Percentiles rank a stretch among this genome's conserved stretches.
These are phyloP conservation scores for Rhabdornis inornatus DNA, from an alignment of 2,113 vertebrate species.

Conservation along the genomic window DNA sequence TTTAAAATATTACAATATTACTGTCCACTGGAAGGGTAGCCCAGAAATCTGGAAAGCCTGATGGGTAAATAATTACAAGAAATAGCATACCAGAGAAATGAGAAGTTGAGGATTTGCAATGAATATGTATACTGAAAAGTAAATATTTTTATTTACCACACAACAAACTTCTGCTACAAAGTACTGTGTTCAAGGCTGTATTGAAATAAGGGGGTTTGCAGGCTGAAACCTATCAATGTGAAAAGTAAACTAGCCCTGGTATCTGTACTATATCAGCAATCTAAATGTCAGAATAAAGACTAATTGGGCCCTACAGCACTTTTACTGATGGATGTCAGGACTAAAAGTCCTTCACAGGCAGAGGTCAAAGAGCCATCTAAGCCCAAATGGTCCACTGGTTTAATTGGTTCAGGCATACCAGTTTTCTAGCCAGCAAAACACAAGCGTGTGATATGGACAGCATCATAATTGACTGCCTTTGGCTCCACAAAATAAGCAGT, in stretches of 20 bases:
- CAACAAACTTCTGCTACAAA: background rate
- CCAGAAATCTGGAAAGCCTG: background rate
- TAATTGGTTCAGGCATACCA: slow-evolving; percentile 12
- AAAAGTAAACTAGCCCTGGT: background rate
- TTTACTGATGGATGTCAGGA: background rate
- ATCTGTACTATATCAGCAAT: background rate
- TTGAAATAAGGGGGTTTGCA: background rate
- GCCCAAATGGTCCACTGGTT: background rate
- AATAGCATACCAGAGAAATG: background rate
- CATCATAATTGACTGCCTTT: background rate
- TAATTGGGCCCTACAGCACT: slow-evolving; percentile 7
- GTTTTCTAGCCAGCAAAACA: background rate
- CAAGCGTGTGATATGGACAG: background rate
- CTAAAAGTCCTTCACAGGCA: background rate
- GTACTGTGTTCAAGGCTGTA: background rate
- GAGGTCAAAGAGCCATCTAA: slow-evolving; percentile 22
- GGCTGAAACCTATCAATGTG: background rate
- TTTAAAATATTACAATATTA: background rate
- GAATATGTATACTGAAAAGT: background rate
- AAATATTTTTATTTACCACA: background rate
- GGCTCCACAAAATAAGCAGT: background rate
- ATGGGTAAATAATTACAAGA: background rate
- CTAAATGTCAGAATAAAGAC: background rate
- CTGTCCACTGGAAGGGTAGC: background rate
- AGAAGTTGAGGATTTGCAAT: background rate